These are phyloP conservation scores for Drosophila gaucha DNA, from an alignment of 2,888 invertebrate genomes.

Conservation along the genomic window DNA sequence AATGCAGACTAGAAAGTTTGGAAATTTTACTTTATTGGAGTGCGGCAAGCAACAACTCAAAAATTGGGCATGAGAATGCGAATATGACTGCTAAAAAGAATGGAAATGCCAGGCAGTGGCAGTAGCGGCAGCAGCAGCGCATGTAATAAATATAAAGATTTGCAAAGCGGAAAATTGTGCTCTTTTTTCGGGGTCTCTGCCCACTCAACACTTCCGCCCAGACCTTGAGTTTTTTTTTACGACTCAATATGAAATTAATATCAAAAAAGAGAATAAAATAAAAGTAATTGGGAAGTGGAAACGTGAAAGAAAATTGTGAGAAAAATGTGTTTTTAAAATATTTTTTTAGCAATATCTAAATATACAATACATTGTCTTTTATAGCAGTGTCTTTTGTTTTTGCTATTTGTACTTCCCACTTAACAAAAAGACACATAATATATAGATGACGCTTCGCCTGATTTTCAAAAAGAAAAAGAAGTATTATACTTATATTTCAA, in stretches of 20 bases:
- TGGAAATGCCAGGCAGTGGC: conserved; percentile 38
- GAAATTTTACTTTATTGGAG: conserved; percentile 25
- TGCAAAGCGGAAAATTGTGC: conserved; percentile 70
- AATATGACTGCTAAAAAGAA: conserved; percentile 33
- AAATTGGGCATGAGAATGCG: conserved; percentile 34
- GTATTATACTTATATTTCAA: conserved; percentile 14
- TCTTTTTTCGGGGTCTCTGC: conserved; percentile 32
- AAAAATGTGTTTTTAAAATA: too few relatives aligned
- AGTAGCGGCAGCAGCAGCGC: conserved; percentile 25
- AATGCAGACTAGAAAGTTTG: conserved; percentile 12
- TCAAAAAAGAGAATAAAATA: too few relatives aligned
- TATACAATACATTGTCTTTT: too few relatives aligned
- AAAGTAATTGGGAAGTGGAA: too few relatives aligned
- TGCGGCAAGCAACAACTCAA: conserved; percentile 27
- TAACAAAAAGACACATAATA: conserved; percentile 23
- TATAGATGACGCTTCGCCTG: conserved; percentile 33
- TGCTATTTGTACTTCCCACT: background rate
- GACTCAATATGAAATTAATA: background rate
- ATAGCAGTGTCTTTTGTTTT: conserved; percentile 10
- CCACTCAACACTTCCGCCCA: conserved; percentile 13
- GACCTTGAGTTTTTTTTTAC: background rate
- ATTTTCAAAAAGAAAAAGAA: conserved; percentile 14
- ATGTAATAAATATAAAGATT: conserved; percentile 73
- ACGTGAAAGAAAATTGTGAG: too few relatives aligned
- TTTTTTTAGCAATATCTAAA: background rate